Percentiles rank a stretch among this genome's conserved stretches.
phyloP scores from a whole-genome alignment of 2,797 vertebrate species.

The Poecilia gillii region DNA sequence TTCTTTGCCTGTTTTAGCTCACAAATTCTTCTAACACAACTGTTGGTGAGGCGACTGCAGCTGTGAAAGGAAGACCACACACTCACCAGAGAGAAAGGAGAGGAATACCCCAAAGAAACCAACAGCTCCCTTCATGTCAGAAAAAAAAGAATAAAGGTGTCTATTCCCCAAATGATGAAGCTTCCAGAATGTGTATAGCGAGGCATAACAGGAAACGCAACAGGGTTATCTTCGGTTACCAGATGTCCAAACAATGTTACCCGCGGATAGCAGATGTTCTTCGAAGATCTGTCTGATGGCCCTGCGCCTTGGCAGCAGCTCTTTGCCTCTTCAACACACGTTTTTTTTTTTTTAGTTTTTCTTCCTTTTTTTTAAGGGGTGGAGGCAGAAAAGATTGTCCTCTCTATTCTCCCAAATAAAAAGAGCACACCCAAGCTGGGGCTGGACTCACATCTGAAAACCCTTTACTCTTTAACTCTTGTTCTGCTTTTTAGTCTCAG shows the following conservation, averaged over 20 bases:
- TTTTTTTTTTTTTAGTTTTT: conserved; percentile 70
- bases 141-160: conserved; percentile 69
- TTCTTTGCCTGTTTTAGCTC: conserved; percentile 33
- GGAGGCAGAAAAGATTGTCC: conserved; percentile 78
- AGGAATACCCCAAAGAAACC: conserved; percentile 79
- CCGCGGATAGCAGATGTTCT: conserved; percentile 81
- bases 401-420: conserved; percentile 81
- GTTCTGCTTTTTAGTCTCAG: conserved; percentile 80
- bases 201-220: conserved; percentile 83
- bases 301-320: conserved; percentile 73
- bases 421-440: conserved; percentile 82
- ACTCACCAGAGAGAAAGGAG: conserved; percentile 82
- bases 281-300: conserved; percentile 73
- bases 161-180: conserved; percentile 65
- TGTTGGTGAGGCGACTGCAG: conserved; percentile 57
- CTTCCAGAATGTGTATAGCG: conserved; percentile 63
- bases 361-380: conserved; percentile 78
- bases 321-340: conserved; percentile 67
- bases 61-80: conserved; percentile 67
- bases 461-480: conserved; percentile 82
- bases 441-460: conserved; percentile 85
- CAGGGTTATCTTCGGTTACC: conserved; percentile 76
- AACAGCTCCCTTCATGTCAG: conserved; percentile 83
- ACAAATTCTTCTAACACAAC: conserved; percentile 27
- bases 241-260: conserved; percentile 80